Conservation (phyloP, 2,113 vertebrate genomes). For the Corvus moneduloides region DNA sequence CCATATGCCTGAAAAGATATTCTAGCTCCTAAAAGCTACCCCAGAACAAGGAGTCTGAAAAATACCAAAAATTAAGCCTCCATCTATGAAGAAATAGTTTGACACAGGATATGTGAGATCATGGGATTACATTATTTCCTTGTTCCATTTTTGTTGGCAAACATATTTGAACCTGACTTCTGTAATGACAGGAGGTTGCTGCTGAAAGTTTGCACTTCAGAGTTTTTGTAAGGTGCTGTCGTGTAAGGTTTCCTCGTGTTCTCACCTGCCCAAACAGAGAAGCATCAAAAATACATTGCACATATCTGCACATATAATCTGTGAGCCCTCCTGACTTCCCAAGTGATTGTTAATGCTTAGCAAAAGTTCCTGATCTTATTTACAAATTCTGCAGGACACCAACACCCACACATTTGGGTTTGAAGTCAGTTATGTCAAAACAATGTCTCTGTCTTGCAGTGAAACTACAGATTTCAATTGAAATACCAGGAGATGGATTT, state of each 20-base stretch:
- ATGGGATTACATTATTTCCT: constrained; percentile 46
- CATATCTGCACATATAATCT: neutral
- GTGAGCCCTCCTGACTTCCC: neutral
- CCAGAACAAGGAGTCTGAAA: neutral
- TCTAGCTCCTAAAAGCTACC: neutral
- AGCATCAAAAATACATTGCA: neutral
- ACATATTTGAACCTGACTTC: neutral
- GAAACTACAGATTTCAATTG: neutral
- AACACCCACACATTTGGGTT: neutral
- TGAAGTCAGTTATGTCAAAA: neutral
- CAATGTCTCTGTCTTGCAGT: neutral
- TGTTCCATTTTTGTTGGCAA: constrained; percentile 45
- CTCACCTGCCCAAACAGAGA: neutral
- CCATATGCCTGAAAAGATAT: neutral
- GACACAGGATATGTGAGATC: constrained; percentile 25
- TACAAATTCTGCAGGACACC: neutral
- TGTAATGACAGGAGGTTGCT: neutral
- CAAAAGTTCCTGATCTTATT: neutral
- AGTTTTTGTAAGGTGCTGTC: neutral
- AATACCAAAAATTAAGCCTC: neutral
- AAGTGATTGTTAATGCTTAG: constrained; percentile 9
- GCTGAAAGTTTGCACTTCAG: neutral
- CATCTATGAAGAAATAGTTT: neutral
- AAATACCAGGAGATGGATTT: neutral
- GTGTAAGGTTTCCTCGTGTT: neutral